Conservation (phyloP, 2,113 vertebrate genomes). For the Microtus oregoni region DNA sequence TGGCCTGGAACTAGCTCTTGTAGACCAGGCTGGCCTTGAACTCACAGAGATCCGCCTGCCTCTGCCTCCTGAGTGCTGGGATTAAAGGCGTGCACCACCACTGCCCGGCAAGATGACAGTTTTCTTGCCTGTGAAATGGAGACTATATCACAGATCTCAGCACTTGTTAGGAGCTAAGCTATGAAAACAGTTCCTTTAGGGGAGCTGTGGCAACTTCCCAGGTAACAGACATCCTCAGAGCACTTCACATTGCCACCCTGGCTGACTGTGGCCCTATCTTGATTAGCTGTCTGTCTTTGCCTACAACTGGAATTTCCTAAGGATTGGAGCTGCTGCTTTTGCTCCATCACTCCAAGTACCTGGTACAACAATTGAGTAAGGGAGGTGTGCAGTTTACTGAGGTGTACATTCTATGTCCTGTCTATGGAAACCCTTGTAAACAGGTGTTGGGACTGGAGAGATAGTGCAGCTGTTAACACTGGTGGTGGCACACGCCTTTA, state of each 20-base stretch:
- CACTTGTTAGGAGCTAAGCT: not conserved
- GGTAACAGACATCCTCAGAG: not conserved
- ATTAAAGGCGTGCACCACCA: no score
- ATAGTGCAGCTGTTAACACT: not conserved
- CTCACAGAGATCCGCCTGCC: no score
- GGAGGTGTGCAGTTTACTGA: not conserved
- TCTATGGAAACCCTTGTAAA: not conserved
- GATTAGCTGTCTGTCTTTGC: not conserved
- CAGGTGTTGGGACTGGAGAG: not conserved
- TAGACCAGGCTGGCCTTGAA: no score
- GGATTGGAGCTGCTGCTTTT: not conserved
- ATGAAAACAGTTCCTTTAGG: not conserved
- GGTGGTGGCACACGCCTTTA: not conserved
- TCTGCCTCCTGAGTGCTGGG: no score
- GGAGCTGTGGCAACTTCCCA: not conserved
- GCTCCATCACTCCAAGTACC: not conserved
- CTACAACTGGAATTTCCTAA: not conserved
- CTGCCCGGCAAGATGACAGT: not conserved
- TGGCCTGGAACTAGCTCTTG: no score
- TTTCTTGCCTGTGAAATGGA: not conserved
- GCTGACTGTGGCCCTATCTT: not conserved
- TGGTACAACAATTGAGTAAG: not conserved
- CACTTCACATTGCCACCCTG: not conserved
- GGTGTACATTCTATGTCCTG: not conserved
- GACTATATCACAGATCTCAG: not conserved